Conservation (phyloP, 2,797 vertebrate genomes). For the Gymnodraco acuticeps region DNA sequence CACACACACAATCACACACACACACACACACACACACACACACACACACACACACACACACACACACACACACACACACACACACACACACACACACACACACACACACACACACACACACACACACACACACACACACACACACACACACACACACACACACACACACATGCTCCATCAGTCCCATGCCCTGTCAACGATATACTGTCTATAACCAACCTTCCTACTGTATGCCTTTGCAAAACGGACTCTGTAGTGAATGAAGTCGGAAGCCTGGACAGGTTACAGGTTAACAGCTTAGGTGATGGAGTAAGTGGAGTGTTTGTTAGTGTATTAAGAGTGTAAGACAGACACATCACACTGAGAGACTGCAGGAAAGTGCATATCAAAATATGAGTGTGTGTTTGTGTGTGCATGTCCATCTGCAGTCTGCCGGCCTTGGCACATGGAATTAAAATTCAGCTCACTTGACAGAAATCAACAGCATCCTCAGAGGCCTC, state of each 20-base stretch:
- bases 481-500: conserved; percentile 47
- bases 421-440: conserved; percentile 48
- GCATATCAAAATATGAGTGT: conserved; percentile 22
- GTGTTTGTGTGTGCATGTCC: conserved; percentile 30
- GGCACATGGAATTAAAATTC: conserved; percentile 63
- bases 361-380: neutral
- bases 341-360: conserved; percentile 25
- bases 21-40: conserved; percentile 15
- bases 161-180: conserved; percentile 54
- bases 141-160: conserved; percentile 40
- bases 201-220: conserved; percentile 52
- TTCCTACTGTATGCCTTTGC: conserved; percentile 43
- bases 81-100: too few relatives aligned
- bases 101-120: conserved; percentile 17
- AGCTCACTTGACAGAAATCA: conserved; percentile 67
- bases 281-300: conserved; percentile 40
- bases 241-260: conserved; percentile 49
- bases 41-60: conserved; percentile 22
- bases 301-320: conserved; percentile 23
- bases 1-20: conserved; percentile 27
- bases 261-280: conserved; percentile 34
- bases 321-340: conserved; percentile 25
- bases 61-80: conserved; percentile 26
- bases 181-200: conserved; percentile 68
- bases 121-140: conserved; percentile 34